Conservation (phyloP, 2,888 invertebrate genomes). For the Platycnemis pennipes region DNA sequence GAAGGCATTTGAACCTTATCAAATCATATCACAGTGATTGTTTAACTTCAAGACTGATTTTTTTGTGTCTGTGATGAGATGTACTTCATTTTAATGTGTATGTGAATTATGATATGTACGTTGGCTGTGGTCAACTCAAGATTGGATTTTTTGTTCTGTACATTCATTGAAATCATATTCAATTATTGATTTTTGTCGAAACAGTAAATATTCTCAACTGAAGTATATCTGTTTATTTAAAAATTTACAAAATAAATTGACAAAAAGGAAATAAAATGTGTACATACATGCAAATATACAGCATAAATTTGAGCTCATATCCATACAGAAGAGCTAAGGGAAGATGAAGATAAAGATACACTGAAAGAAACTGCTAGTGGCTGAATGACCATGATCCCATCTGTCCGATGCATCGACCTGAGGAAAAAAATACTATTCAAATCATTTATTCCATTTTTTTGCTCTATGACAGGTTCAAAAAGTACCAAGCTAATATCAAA, state of each 20-base stretch:
- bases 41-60: neutral
- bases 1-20: neutral
- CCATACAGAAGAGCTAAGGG: neutral
- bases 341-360: neutral
- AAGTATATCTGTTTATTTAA: neutral
- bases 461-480: too few species aligned
- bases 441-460: neutral
- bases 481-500: too few species aligned
- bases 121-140: neutral
- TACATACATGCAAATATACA: neutral
- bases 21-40: neutral
- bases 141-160: neutral
- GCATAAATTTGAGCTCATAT: neutral
- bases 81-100: too few species aligned
- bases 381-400: constrained; percentile 91
- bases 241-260: neutral
- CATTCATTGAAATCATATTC: neutral
- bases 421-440: constrained; percentile 72
- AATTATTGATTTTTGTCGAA: too few species aligned
- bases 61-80: too few species aligned
- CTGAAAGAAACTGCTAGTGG: constrained; percentile 74
- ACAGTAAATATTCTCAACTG: neutral
- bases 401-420: constrained; percentile 90
- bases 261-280: neutral
- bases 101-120: neutral